Base-by-base conservation (phyloP, 2,113 vertebrate species). In the Archocentrus centrarchus region DNA sequence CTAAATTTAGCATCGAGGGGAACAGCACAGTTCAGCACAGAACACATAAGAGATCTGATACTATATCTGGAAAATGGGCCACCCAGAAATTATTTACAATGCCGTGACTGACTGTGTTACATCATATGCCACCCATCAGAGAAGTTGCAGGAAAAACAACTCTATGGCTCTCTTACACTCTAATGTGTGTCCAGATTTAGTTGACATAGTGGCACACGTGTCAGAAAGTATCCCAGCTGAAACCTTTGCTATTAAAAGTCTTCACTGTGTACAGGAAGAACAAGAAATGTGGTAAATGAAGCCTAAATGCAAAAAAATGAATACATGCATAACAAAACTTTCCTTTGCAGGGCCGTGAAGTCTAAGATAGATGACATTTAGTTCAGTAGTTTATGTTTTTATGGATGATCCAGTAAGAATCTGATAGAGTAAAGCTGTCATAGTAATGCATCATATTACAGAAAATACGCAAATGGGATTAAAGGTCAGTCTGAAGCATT, bases 1-100 rank as follows among this genome's bases (percentile, higher is more conserved):
- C 82, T 90, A 90, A 90, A 87, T 86, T 88, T 92, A 91, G 86
- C 80, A 3, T 44, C 3, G 50, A 58, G 10, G 55, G 14, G 44
- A 76, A 81, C 47, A 80, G 79, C 85, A 39, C 80, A 85, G 88
- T 81, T 91, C 79, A 81, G 86, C 63, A 76, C 75, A 86, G 79
- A 55, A 79, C 60, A 13, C 32, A 77, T 20, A 10, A 37, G 44
- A 59, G 11, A 47, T 79, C 73, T 47, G 24, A 32, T 20, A 18
- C 32, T 77, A 87, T 64, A 77, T 79, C 58, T 79, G 66, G 57
- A 85, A 90, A 87, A 78, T 30, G 35, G 17, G 30, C 41, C 57
- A 58, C 53, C 60, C 4, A n/a, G 55, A 58, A 87, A 78, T 68
- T 32, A 79, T 79, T 85, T 75, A 59, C 3, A 0, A 60, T 84